Percentiles rank a stretch among this genome's conserved stretches.
These are phyloP conservation scores for Chrysopilus asiliformis DNA, from an alignment of 2,888 invertebrate species.

Conservation along the genomic window DNA sequence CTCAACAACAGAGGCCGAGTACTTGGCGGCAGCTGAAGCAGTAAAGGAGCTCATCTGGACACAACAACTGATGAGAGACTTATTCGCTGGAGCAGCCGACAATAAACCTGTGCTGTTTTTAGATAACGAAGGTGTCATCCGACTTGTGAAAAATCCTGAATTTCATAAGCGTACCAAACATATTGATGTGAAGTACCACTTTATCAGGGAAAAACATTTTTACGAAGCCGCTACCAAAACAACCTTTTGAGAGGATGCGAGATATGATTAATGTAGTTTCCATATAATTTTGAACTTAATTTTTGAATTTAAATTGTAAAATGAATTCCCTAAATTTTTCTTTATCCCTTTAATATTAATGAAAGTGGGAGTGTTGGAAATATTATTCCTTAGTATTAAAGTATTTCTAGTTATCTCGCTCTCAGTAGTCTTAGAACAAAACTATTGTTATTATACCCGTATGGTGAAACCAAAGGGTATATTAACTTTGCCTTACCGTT, in stretches of 20 bases:
- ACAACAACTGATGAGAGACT: conserved; percentile 11
- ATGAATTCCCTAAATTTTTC: too few species aligned
- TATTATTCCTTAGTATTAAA: background rate
- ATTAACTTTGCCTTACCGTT: too few species aligned
- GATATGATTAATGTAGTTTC: background rate
- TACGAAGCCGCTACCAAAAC: background rate
- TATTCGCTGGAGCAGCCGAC: conserved; percentile 5
- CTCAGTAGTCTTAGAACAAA: too few species aligned
- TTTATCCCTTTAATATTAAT: too few species aligned
- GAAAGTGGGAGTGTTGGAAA: conserved; percentile 2
- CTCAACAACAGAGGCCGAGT: conserved; percentile 23
- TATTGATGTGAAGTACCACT: conserved; percentile 10
- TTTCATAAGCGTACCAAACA: conserved; percentile 12
- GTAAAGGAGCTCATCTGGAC: conserved; percentile 18
- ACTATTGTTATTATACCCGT: too few species aligned
- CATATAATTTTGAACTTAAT: conserved; percentile 1
- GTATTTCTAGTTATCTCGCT: too few species aligned
- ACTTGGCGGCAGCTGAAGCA: conserved; percentile 19
- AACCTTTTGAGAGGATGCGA: background rate
- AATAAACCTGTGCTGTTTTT: conserved; percentile 8
- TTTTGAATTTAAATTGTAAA: background rate
- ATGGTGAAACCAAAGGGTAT: too few species aligned
- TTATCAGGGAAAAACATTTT: conserved; percentile 6
- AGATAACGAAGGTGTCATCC: conserved; percentile 13
- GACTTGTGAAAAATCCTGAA: conserved; percentile 10